Percentiles rank a stretch among this genome's conserved stretches.
Evolutionary conservation across 2,888 invertebrate genomes (phyloP).

Genomic region (Spatulosminthurus flaviceps): DNA sequence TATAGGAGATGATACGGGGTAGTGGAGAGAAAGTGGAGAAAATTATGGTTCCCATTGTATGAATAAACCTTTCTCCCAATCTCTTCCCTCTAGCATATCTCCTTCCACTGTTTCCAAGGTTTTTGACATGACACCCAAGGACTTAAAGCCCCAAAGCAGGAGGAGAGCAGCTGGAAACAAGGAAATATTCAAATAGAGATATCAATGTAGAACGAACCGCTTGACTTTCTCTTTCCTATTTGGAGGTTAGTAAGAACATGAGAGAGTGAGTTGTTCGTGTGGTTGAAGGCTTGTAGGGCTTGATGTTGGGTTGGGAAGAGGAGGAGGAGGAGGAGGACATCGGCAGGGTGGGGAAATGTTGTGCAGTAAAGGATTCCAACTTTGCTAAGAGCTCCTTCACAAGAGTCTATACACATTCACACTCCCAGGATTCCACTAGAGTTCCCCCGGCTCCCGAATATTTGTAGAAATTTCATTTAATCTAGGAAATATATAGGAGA

Average conservation of each 20-base stretch:
- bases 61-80: not conserved
- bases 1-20: slow-evolving; percentile 46
- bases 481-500: slow-evolving; percentile 3
- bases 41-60: slow-evolving; percentile 32
- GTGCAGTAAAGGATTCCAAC: not conserved
- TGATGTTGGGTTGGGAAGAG: not conserved
- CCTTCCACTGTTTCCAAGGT: not conserved
- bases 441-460: not conserved
- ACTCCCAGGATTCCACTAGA: not conserved
- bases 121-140: not conserved
- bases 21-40: not conserved
- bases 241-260: not conserved
- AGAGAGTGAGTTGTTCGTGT: not conserved
- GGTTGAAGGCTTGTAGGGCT: too few species aligned
- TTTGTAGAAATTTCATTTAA: slow-evolving; percentile 19
- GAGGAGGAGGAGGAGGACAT: not conserved
- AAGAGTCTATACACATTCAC: not conserved
- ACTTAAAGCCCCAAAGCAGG: too few species aligned
- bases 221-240: not conserved
- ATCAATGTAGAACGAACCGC: not conserved
- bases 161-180: not conserved
- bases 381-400: not conserved
- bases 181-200: not conserved
- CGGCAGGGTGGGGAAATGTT: slow-evolving; percentile 3
- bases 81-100: not conserved